These are phyloP conservation scores for Ammodytes dubius DNA, from an alignment of 2,113 vertebrate species.

Conservation along the genomic window DNA sequence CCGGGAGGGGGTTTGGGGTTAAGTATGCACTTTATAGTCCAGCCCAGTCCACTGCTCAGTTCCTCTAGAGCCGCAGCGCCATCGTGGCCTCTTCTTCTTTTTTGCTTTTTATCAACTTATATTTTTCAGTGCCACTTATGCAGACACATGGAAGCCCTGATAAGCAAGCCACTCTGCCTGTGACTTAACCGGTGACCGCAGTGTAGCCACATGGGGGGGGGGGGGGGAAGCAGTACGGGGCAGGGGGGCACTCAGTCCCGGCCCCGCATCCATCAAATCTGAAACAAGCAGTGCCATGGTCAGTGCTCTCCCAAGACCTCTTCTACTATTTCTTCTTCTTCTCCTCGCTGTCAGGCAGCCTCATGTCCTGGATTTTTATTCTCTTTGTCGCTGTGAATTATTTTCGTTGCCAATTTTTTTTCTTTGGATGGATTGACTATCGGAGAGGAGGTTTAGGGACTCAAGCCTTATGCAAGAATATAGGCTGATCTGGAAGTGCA, in stretches of 20 bases:
- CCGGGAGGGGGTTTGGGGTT: constrained; percentile 67
- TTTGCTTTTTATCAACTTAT: constrained; percentile 56
- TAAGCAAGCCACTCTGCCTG: constrained; percentile 50
- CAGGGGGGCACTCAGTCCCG: constrained; percentile 22
- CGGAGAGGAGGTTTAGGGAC: constrained; percentile 56
- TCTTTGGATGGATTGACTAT: constrained; percentile 51
- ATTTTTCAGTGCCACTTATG: constrained; percentile 69
- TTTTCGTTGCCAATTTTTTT: constrained; percentile 47
- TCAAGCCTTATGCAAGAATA: constrained; percentile 76
- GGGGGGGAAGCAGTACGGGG: constrained; percentile 21
- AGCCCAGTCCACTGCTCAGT: constrained; percentile 71
- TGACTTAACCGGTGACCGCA: constrained; percentile 54
- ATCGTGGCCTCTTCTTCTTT: constrained; percentile 67
- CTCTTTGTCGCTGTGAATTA: constrained; percentile 48
- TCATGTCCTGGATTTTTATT: constrained; percentile 59
- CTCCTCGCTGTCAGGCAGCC: constrained; percentile 63
- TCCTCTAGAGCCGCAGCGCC: constrained; percentile 80
- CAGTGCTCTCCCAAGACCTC: constrained; percentile 43
- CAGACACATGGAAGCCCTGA: constrained; percentile 48
- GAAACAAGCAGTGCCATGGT: constrained; percentile 56
- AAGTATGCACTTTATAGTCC: constrained; percentile 87
- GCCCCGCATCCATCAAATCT: constrained; percentile 35
- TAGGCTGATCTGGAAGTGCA: constrained; percentile 52
- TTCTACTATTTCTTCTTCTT: not conserved
- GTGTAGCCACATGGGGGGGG: constrained; percentile 12